Evolutionary conservation across 2,797 vertebrate genomes (phyloP).

Genomic region (Danio kyathit): DNA sequence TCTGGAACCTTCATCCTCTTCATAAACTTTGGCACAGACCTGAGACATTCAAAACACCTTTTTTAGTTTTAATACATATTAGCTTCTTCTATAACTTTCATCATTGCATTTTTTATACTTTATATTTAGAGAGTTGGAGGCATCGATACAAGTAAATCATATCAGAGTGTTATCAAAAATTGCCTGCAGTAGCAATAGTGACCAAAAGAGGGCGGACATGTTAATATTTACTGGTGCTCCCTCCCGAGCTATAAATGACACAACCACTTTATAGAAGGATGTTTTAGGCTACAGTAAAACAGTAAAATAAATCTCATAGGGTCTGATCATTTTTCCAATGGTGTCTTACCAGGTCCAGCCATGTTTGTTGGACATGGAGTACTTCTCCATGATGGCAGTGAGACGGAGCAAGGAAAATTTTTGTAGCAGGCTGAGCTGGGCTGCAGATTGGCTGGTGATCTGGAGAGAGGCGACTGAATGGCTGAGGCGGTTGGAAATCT

Average conservation of each 20-base stretch:
- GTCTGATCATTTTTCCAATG: background rate
- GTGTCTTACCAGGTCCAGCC: conserved; percentile 94
- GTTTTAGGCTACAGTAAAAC: background rate
- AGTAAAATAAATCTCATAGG: background rate
- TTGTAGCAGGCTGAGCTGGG: conserved; percentile 92
- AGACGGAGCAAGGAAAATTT: conserved; percentile 95
- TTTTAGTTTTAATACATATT: background rate
- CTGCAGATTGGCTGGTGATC: conserved; percentile 93
- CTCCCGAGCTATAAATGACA: background rate
- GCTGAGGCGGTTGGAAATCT: conserved; percentile 90
- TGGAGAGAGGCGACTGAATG: conserved; percentile 87
- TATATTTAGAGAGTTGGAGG: background rate
- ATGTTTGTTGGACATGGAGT: conserved; percentile 96
- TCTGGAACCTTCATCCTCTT: conserved; percentile 98
- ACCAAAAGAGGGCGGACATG: conserved; percentile 3
- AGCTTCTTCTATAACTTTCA: background rate
- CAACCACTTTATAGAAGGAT: background rate
- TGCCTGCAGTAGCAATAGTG: conserved; percentile 5
- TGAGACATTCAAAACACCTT: conserved; percentile 66
- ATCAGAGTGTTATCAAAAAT: background rate
- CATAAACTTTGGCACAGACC: conserved; percentile 99
- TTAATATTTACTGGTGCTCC: background rate
- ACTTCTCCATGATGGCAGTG: conserved; percentile 98
- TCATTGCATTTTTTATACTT: background rate
- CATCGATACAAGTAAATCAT: background rate